Percentiles rank a stretch among this genome's conserved stretches.
phyloP scores from a whole-genome alignment of 2,888 invertebrate genomes.

The Griposia aprilina region DNA sequence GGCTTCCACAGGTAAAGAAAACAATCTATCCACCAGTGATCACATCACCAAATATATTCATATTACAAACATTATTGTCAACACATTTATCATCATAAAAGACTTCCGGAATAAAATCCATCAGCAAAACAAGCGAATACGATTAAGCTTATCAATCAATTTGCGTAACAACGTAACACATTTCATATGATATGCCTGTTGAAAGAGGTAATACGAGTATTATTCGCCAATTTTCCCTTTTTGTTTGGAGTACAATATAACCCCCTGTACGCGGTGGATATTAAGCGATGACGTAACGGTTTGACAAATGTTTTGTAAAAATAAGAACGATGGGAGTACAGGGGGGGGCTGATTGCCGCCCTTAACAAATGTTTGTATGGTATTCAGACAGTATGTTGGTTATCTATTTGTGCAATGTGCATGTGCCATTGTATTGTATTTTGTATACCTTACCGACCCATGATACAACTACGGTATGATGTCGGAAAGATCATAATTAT shows the following conservation, averaged over 20 bases:
- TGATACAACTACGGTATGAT: background rate
- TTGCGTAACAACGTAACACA: constrained; percentile 29
- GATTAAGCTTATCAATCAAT: constrained; percentile 44
- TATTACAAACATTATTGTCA: background rate
- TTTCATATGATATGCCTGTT: constrained; percentile 20
- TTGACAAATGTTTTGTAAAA: background rate
- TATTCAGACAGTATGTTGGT: background rate
- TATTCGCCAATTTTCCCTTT: constrained; percentile 35
- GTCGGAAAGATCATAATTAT: background rate
- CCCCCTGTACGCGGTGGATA: background rate
- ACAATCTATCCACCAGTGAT: background rate
- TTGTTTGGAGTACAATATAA: constrained; percentile 1
- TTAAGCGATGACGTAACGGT: background rate
- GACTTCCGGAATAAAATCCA: constrained; percentile 6
- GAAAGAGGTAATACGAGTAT: constrained; percentile 40
- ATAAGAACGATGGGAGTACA: background rate
- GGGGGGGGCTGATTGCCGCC: background rate
- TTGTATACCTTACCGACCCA: background rate
- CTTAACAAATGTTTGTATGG: constrained; percentile 16
- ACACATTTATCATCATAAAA: constrained; percentile 24
- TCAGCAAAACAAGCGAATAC: constrained; percentile 3
- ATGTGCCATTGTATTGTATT: background rate
- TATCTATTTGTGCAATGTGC: background rate
- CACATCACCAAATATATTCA: background rate
- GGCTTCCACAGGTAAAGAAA: background rate